Base-by-base conservation (phyloP, 2,888 invertebrate species). In the Synergus umbraculus region DNA sequence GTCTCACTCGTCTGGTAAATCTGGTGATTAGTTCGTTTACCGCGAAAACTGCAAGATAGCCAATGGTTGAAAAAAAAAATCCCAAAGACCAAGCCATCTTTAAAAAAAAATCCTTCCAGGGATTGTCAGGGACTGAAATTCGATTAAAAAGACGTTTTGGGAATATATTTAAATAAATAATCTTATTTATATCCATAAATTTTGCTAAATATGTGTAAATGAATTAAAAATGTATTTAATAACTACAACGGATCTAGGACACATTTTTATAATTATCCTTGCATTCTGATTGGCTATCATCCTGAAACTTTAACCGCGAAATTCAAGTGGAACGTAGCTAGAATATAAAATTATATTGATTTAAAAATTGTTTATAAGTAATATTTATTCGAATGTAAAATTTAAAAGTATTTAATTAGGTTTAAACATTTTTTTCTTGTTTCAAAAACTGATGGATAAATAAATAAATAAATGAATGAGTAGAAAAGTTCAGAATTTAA, bases 1-100 rank as follows among this genome's bases (percentile, higher is more conserved):
- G 29, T 29, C 29, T 29, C 29, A 29, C 29, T 29, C 29, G 29
- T 54, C 49, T 54, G 15, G 12, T 8, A 13, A 22, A 3, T 54
- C 49, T 54, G 29, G 12, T 8, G 18, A 22, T 13, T 15, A 18
- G 46, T 22, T 49, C 69, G 22, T 69, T 46, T 69, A 46, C 73
- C 73, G 73, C 73, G 73, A 73, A 73, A 73, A 73, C n/a, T 37
- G n/a, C 73, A 73, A 54, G 37, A 37, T 73, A 37, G 8, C 73
- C 73, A 73, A 73, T 54, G 10, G 49, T 54, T 29, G 9, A 37
- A 54, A 73, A 54, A 69, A 49, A 29, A 49, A 54, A 37, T 37
- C 49, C 49, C 49, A 60, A 60, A 18, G 12, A 22, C 2, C 4
- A 60, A 60, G 1, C 12, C 18, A 4, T 8, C n/a, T 54, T 54